phyloP scores from a whole-genome alignment of 2,888 invertebrate genomes.

The Apantesis nais region DNA sequence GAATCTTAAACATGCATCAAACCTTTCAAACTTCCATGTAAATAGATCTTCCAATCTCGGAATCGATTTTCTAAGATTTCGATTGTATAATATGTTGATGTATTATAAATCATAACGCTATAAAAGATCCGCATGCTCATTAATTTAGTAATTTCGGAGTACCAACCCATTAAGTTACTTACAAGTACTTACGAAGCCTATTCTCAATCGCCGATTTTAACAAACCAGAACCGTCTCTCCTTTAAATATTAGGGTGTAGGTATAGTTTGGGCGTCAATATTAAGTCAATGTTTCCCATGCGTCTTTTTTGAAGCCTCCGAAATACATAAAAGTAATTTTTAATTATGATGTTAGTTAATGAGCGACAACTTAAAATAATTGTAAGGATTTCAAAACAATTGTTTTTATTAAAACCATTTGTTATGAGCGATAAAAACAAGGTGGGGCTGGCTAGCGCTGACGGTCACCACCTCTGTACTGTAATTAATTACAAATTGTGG shows the following conservation, averaged over 20 bases:
- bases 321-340: background rate
- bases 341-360: background rate
- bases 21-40: background rate
- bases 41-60: background rate
- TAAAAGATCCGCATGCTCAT: background rate
- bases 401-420: constrained; percentile 1
- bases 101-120: too few relatives aligned
- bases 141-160: background rate
- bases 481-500: constrained; percentile 75
- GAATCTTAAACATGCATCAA: background rate
- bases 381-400: background rate
- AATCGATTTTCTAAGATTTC: too few relatives aligned
- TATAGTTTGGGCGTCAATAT: too few relatives aligned
- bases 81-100: too few relatives aligned
- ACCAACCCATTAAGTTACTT: background rate
- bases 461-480: constrained; percentile 52
- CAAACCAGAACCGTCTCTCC: background rate
- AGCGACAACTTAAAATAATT: background rate
- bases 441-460: constrained; percentile 42
- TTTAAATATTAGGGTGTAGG: background rate
- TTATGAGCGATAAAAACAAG: constrained; percentile 34
- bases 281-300: too few relatives aligned
- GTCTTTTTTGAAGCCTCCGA: background rate
- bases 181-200: background rate
- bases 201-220: background rate